These are phyloP conservation scores for Pelobates fuscus DNA, from an alignment of 2,113 vertebrate species.

Conservation along the genomic window DNA sequence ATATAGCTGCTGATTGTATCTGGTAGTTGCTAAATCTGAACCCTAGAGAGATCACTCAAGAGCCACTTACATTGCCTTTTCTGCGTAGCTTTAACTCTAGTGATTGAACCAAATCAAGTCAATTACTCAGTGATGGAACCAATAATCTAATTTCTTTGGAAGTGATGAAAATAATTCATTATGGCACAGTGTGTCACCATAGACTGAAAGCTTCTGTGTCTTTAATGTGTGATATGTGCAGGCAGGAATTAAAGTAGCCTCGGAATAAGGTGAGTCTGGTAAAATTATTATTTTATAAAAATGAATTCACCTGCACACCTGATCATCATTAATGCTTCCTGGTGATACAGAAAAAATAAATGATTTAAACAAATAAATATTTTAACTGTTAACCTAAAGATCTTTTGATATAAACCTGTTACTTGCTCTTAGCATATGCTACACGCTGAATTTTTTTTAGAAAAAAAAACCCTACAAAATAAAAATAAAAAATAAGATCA, in stretches of 20 bases:
- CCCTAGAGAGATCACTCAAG: conserved; percentile 29
- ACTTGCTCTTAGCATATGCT: too few species aligned
- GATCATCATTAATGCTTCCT: neutral
- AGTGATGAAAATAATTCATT: conserved; percentile 45
- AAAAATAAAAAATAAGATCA: too few species aligned
- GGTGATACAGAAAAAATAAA: neutral
- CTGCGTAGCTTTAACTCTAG: conserved; percentile 31
- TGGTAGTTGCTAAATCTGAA: conserved; percentile 9
- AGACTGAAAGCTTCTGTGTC: conserved; percentile 21
- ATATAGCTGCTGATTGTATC: neutral
- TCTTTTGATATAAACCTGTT: too few species aligned
- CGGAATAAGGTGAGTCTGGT: conserved; percentile 7
- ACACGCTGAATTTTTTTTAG: too few species aligned
- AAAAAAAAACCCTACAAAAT: too few species aligned
- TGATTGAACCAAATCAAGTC: conserved; percentile 48
- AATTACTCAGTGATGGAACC: conserved; percentile 43
- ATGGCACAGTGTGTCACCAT: conserved; percentile 32
- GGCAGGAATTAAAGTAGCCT: conserved; percentile 32
- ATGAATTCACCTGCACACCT: neutral
- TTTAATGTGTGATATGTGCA: conserved; percentile 38
- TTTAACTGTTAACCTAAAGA: too few species aligned
- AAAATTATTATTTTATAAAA: neutral
- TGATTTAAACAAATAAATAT: too few species aligned
- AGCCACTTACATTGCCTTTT: conserved; percentile 36
- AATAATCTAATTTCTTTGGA: conserved; percentile 47